Evolutionary conservation across 2,113 vertebrate species (phyloP), one percentile per base, ranked within the genome.

Genomic region (Clarias magur): DNA sequence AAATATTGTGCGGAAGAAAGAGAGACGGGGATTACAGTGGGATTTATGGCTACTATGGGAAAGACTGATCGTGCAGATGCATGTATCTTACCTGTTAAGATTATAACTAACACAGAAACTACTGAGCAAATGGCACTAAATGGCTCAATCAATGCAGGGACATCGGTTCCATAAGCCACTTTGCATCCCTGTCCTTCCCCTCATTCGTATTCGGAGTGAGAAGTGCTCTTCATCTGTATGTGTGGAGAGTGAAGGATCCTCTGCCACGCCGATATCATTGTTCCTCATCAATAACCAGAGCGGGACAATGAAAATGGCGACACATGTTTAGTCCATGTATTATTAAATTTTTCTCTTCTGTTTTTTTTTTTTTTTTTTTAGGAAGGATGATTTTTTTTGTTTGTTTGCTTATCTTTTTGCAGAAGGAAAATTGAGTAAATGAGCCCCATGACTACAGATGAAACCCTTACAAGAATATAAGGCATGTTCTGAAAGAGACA

Each of bases 131-230:
- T 76, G 80, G 86, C 13, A 56, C 76, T 73, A 83, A 87, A 76
- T 85, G 87, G 82, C 68, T 85, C 53, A 56, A 83, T 86, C 73
- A 38, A 78, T 85, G 82, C 73, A 42, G 84, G 19, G 83, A 21
- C 80, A 80, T 82, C 34, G 34, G 70, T 79, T 78, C 86, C 78
- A 82, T 65, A 53, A 67, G 78, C 62, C 57, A 59, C 65, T 82
- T 83, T 80, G 38, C 42, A n/a, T 38, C 59, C 68, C 85, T 57
- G 63, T 48, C 48, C 54, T 57, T 89, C 81, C 80, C 63, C 59
- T 83, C 86, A 83, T 88, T 70, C 80, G 68, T 86, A 86, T 88
- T 90, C 85, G 56, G 76, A 78, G 84, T 65, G 59, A 83, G 85
- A 75, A 67, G 86, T 60, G 80, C 63, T 88, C 70, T 62, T 75